These are phyloP conservation scores for Micrasema minimum DNA, from an alignment of 1,140 invertebrate genomes.

Conservation along the genomic window DNA sequence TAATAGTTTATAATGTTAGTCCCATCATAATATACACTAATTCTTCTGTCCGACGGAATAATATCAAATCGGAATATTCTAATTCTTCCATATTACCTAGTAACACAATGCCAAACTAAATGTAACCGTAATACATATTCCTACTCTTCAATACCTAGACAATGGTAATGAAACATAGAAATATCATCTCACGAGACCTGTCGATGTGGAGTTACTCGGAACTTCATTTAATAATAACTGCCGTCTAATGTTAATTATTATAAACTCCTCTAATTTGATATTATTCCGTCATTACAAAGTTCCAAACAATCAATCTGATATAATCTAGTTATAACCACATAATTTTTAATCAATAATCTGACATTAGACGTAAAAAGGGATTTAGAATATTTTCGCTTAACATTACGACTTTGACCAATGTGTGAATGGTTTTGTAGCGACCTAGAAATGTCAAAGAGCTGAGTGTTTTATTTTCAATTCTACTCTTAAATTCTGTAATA, in stretches of 20 bases:
- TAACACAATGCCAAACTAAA: not conserved
- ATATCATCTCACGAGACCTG: no score
- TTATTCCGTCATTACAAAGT: conserved; percentile 21
- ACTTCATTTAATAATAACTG: no score
- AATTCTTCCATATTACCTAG: conserved; percentile 28
- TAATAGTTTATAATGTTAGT: conserved; percentile 35
- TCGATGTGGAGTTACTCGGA: no score
- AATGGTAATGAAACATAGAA: no score
- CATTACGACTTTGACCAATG: conserved; percentile 30
- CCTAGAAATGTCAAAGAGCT: not conserved
- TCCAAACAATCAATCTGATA: conserved; percentile 39
- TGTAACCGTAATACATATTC: no score
- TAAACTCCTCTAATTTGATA: conserved; percentile 17
- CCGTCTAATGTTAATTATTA: not conserved
- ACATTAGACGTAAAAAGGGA: conserved; percentile 5
- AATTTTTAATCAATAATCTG: conserved; percentile 15
- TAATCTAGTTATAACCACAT: conserved; percentile 20
- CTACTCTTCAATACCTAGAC: no score
- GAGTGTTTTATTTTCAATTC: conserved; percentile 8
- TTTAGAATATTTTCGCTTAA: conserved; percentile 26
- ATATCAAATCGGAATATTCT: conserved; percentile 17
- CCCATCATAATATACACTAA: conserved; percentile 7
- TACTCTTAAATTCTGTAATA: conserved; percentile 26
- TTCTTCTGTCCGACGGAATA: conserved; percentile 8
- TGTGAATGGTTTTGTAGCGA: conserved; percentile 27